Base-by-base conservation (phyloP, 2,888 invertebrate genomes). In the Apantesis nais region DNA sequence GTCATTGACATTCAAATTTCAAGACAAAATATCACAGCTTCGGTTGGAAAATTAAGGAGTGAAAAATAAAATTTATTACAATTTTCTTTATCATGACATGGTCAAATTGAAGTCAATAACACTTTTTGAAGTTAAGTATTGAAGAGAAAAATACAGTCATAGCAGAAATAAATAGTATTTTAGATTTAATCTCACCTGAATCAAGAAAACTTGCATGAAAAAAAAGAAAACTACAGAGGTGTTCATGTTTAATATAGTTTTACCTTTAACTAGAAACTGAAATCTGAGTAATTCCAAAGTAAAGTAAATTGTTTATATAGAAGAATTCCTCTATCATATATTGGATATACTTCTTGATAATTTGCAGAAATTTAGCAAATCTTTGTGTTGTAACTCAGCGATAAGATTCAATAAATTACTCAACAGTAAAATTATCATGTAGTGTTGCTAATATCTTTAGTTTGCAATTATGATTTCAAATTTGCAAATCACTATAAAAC, bases 171-270 rank as follows among this genome's bases (percentile, higher is more conserved):
- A 7, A 2, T 2, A 22, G 3, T 25, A 25, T 29, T 16, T 5
- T 1, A 29, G 0, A 29, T 16, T 31, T 2, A 52, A 9, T 37
- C 64, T 67, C 19, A 71, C 80, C 74, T 82, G 80, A 29, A 79
- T 58, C 71, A 79, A 74, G 62, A 72, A 78, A 66, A 76, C 77
- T 71, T 81, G 80, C 52, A 77, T 62, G 70, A 76, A 79, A 72
- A 80, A 60, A 34, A 80, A 67, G 19, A 82, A 62, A 37, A 78
- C 66, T 62, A 74, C 67, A 25, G 76, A 73, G 29, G 73, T 48
- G 25, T 72, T 69, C 79, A 80, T 80, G 52, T 67, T 76, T 39
- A 58, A 65, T 67, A 37, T 67, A 41, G 48, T 58, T 70, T 58
- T 29, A 34, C 14, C 52, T 68, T 70, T 37, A 74, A 70, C 66